Percentiles rank a stretch among this genome's conserved stretches.
These are phyloP conservation scores for Drosophila eugracilis DNA, from an alignment of 1,140 invertebrate species.

Conservation along the genomic window DNA sequence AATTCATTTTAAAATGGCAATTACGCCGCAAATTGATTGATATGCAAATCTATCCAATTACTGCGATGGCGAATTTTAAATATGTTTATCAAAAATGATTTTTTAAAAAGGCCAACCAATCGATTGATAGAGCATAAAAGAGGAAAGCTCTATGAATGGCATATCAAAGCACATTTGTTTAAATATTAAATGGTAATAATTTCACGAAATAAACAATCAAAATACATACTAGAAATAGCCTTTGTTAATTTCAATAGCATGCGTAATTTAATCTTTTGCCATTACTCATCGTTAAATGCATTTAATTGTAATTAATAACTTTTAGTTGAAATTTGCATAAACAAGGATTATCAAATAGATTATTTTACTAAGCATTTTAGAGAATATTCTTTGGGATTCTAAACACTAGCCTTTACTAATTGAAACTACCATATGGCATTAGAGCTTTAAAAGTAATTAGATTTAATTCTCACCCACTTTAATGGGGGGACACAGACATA, in stretches of 20 bases:
- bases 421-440: slow-evolving; percentile 5
- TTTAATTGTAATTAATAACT: background rate
- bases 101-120: slow-evolving; percentile 8
- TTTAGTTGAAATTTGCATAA: background rate
- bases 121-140: slow-evolving; percentile 15
- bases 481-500: slow-evolving; percentile 15
- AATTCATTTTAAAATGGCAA: slow-evolving; percentile 31
- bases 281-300: background rate
- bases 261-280: background rate
- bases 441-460: slow-evolving; percentile 5
- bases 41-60: slow-evolving; percentile 41
- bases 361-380: background rate
- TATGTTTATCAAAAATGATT: slow-evolving; percentile 1
- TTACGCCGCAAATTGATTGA: slow-evolving; percentile 47
- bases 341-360: background rate
- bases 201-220: background rate
- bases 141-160: background rate
- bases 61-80: slow-evolving; percentile 26
- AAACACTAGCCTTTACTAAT: background rate
- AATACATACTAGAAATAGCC: background rate
- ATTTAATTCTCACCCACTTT: slow-evolving; percentile 24
- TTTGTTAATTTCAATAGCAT: background rate
- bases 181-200: background rate
- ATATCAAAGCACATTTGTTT: background rate
- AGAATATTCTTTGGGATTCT: no score